These are phyloP conservation scores for Protobothrops flavoviridis DNA, from an alignment of 2,113 vertebrate species.

Conservation along the genomic window DNA sequence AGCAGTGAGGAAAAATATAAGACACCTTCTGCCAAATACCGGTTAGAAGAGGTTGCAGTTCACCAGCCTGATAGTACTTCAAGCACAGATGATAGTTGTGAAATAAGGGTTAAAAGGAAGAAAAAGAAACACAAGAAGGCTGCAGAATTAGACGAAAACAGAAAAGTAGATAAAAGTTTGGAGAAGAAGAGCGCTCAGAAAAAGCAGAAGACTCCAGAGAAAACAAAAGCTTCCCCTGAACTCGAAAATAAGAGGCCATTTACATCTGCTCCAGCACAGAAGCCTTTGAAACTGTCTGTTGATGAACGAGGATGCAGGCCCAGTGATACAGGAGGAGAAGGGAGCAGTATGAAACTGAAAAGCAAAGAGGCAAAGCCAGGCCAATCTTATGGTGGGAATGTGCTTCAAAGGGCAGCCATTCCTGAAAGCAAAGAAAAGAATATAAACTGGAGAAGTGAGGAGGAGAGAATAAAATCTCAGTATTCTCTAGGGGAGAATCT, in stretches of 20 bases:
- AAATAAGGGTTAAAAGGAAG: slow-evolving; percentile 70
- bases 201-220: slow-evolving; percentile 72
- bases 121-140: slow-evolving; percentile 77
- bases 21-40: slow-evolving; percentile 36
- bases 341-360: slow-evolving; percentile 21
- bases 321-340: slow-evolving; percentile 75
- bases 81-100: slow-evolving; percentile 64
- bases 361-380: neutral
- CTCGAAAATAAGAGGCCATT: slow-evolving; percentile 64
- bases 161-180: slow-evolving; percentile 61
- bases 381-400: neutral
- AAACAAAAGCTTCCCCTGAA: slow-evolving; percentile 54
- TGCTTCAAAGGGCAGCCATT: neutral
- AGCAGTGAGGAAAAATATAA: slow-evolving; percentile 56
- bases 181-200: slow-evolving; percentile 76
- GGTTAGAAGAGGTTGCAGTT: slow-evolving; percentile 22
- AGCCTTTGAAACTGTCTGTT: slow-evolving; percentile 29
- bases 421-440: neutral
- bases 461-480: neutral
- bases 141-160: slow-evolving; percentile 66
- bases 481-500: neutral
- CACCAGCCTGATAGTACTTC: slow-evolving; percentile 41
- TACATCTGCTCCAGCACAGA: slow-evolving; percentile 47
- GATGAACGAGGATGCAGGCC: slow-evolving; percentile 69
- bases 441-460: neutral